These are phyloP conservation scores for Apostichopus japonicus DNA, from an alignment of 35 echinoderm and acorn worm genomes.

Conservation along the genomic window DNA sequence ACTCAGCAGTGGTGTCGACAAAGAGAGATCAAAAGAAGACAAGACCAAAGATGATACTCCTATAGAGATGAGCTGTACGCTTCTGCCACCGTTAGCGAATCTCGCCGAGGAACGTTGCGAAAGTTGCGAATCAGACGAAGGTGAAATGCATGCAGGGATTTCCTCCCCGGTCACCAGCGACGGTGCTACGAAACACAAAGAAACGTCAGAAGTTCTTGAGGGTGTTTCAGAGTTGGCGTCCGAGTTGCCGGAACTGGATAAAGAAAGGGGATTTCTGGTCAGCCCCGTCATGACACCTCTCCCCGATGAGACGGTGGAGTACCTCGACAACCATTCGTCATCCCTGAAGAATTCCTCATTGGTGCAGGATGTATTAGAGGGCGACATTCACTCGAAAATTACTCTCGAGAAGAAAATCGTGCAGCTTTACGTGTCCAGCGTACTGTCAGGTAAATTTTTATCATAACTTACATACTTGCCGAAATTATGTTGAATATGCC, in stretches of 20 bases:
- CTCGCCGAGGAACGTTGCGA: not conserved
- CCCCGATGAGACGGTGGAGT: not conserved
- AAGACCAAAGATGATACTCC: not conserved
- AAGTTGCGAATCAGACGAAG: not conserved
- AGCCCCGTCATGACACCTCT: constrained; percentile 70
- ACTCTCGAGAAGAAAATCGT: constrained; percentile 60
- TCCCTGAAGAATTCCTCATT: not conserved
- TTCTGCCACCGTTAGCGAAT: not conserved
- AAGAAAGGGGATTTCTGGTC: not conserved
- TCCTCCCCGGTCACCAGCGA: not conserved
- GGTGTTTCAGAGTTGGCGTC: not conserved
- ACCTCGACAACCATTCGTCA: not conserved
- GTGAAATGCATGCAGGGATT: not conserved
- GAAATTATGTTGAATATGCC: too few species aligned
- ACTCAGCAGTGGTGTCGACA: not conserved
- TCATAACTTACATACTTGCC: not conserved
- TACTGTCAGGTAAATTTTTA: constrained; percentile 63
- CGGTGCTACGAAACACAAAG: not conserved
- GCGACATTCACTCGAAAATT: constrained; percentile 52
- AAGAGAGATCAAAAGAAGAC: not conserved
- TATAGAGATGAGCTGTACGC: not conserved
- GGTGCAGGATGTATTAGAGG: constrained; percentile 58
- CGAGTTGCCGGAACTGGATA: not conserved
- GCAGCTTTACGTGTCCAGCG: constrained; percentile 67
- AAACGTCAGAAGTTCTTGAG: not conserved